Percentiles rank a stretch among this genome's conserved stretches.
These are phyloP conservation scores for Pelobates fuscus DNA, from an alignment of 2,113 vertebrate species.

Conservation along the genomic window DNA sequence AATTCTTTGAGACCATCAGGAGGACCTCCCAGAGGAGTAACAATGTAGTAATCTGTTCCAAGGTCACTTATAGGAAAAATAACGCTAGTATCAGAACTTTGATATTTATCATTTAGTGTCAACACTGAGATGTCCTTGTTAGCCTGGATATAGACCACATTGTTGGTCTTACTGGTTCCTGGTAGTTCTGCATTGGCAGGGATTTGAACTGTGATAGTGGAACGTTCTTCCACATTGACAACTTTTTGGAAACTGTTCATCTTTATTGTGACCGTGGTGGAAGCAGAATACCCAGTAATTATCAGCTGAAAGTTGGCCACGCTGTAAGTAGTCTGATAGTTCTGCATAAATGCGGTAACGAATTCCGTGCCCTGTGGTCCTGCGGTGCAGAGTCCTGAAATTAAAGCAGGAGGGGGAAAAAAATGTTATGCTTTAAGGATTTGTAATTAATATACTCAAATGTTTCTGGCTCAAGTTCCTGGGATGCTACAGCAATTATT, in stretches of 20 bases:
- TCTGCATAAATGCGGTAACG: conserved; percentile 72
- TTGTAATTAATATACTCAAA: too few species aligned
- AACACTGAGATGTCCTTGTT: conserved; percentile 55
- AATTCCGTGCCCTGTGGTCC: conserved; percentile 69
- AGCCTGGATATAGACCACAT: conserved; percentile 61
- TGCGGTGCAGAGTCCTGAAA: not conserved
- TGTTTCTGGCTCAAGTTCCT: too few species aligned
- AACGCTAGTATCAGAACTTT: conserved; percentile 62
- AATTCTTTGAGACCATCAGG: conserved; percentile 55
- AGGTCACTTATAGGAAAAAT: conserved; percentile 63
- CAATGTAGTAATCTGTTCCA: conserved; percentile 64
- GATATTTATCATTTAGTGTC: conserved; percentile 63
- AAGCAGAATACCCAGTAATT: conserved; percentile 58
- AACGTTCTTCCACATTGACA: conserved; percentile 48
- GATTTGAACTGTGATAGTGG: conserved; percentile 47
- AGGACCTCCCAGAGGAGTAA: conserved; percentile 52
- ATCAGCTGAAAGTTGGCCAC: conserved; percentile 57
- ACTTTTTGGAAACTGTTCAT: conserved; percentile 54
- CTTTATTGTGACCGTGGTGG: conserved; percentile 57
- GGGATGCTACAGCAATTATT: too few species aligned
- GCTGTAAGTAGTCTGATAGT: conserved; percentile 54
- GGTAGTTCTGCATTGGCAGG: conserved; percentile 56
- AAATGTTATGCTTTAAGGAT: too few species aligned
- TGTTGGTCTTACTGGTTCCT: conserved; percentile 39
- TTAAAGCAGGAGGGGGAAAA: too few species aligned